Base-by-base conservation (phyloP, 2,113 vertebrate genomes). In the Oncorhynchus masou region DNA sequence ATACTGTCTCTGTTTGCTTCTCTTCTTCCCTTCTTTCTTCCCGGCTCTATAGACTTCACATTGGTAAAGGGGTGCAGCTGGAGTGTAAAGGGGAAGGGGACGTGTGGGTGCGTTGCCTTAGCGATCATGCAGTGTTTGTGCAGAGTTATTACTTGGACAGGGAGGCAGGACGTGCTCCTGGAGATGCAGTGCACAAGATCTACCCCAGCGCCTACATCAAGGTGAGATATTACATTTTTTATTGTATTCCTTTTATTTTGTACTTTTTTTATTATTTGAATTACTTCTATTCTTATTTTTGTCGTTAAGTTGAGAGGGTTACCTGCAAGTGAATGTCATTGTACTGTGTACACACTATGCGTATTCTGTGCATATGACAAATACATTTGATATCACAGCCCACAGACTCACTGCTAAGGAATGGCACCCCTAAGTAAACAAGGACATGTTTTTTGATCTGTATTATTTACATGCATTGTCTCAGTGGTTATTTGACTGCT, bases 71-170 rank as follows among this genome's bases (percentile, higher is more conserved):
- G 4, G 96, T 99, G 67, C 97, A 99, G 91, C 75, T 99, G 91
- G 97, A 99, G 86, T 98, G 97, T 86, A 98, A 97, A 91, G 97
- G 97, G 4, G 97, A 99, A 93, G 97, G 97, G 4, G 97, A 99
- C 0, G 97, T 99, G 34, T 99, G 97, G 97, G 97, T 99, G 60
- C 92, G 96, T 68, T 99, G 97, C 91, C 91, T 99, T 80, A 99
- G 97, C 0, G 97, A 99, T 85, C 97, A 99, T 0, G 97, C 97
- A 0, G 97, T 99, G 80, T 99, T 99, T 51, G 97, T 99, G 13
- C 97, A 99, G 94, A 99, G 97, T 87, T 99, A 99, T 88, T 99
- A 99, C 91, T 85, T 99, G 84, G 97, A 99, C 74, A 93, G 97
- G 77, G 97, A 99, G 91, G 97, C 97, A 0, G 97, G 97, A 1